Conservation (phyloP, 1,140 invertebrate species). For the Musca vetustissima region DNA sequence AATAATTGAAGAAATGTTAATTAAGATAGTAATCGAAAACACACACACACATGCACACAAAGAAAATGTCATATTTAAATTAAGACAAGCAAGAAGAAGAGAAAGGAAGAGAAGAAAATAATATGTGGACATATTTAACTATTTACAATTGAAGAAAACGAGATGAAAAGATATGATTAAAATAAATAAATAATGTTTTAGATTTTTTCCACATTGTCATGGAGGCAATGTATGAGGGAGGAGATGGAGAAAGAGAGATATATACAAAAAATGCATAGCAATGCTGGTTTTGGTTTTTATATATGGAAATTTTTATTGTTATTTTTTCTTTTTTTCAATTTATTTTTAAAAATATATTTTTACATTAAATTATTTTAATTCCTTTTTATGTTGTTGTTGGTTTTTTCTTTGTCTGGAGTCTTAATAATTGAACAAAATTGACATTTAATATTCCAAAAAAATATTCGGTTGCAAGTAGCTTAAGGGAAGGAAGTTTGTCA, state of each 20-base stretch:
- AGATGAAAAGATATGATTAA: neutral
- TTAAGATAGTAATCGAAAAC: too few relatives aligned
- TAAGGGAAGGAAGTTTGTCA: neutral
- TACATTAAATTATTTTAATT: neutral
- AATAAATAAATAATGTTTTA: neutral
- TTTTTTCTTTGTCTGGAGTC: neutral
- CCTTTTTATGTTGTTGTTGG: neutral
- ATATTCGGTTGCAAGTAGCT: neutral
- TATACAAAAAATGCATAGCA: neutral
- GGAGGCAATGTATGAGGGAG: too few relatives aligned
- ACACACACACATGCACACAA: too few relatives aligned
- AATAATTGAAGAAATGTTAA: too few relatives aligned
- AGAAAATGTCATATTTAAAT: too few relatives aligned
- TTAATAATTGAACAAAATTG: conserved; percentile 6
- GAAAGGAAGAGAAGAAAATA: too few relatives aligned
- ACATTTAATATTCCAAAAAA: conserved; percentile 8
- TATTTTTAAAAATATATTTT: neutral
- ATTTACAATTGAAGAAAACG: neutral
- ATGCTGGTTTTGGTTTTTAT: neutral
- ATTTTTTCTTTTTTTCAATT: too few relatives aligned
- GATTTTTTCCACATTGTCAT: too few relatives aligned
- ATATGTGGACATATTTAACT: neutral
- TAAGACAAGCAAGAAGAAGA: too few relatives aligned
- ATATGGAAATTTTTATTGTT: too few relatives aligned
- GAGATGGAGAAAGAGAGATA: too few relatives aligned